Conservation (phyloP, 2,797 vertebrate species). For the Xenops minutus region DNA sequence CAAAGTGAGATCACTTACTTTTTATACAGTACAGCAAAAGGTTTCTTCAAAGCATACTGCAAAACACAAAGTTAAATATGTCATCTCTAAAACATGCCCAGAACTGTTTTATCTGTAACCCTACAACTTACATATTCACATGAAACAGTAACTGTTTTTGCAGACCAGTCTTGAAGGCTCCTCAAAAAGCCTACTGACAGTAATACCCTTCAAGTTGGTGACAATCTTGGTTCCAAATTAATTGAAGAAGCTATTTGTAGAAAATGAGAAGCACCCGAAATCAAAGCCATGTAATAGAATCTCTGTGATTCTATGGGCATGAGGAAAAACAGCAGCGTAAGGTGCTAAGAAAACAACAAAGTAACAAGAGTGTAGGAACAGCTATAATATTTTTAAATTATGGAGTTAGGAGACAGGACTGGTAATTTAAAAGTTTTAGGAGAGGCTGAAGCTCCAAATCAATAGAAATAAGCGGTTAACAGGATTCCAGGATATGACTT, state of each 20-base stretch:
- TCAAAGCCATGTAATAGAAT: neutral
- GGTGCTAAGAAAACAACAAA: neutral
- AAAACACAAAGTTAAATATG: neutral
- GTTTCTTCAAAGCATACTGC: conserved; percentile 94
- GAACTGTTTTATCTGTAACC: neutral
- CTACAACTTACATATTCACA: neutral
- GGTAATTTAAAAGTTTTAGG: neutral
- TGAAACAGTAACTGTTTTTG: neutral
- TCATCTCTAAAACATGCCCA: neutral
- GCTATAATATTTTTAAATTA: neutral
- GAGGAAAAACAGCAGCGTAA: neutral
- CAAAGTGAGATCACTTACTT: conserved; percentile 81
- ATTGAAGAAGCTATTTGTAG: neutral
- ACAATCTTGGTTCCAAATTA: neutral
- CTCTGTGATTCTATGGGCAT: neutral
- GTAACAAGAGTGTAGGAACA: neutral
- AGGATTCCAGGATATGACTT: neutral
- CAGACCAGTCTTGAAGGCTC: neutral
- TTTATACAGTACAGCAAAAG: conserved; percentile 89
- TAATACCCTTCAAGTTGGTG: neutral
- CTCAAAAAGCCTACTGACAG: neutral
- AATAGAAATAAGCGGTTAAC: neutral
- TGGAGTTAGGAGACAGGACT: neutral
- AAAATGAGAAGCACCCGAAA: neutral
- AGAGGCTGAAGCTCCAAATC: neutral